A percentile compares a stretch with the other conserved stretches of the same genome.
These are phyloP conservation scores for Mastomys natalensis DNA, from an alignment of 2,113 vertebrate genomes.

Conservation along the genomic window DNA sequence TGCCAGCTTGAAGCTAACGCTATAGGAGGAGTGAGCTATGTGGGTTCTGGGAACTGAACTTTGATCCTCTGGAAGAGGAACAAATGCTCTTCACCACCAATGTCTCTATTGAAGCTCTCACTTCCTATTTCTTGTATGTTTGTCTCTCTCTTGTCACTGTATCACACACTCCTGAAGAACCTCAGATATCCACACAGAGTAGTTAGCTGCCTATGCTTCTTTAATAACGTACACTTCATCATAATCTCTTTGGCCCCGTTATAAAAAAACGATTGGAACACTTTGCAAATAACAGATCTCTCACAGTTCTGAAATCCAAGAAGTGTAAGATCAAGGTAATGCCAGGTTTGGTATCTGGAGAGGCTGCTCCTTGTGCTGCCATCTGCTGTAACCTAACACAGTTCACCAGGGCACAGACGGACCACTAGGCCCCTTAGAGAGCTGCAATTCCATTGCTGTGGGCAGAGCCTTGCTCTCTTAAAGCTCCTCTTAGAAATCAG, in stretches of 20 bases:
- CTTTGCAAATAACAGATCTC: background rate
- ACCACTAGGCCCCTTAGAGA: background rate
- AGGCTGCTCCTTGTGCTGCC: background rate
- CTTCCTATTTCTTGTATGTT: background rate
- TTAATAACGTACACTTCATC: background rate
- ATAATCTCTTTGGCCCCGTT: background rate
- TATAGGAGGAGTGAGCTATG: background rate
- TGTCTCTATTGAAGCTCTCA: too few species aligned
- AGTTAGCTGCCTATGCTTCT: background rate
- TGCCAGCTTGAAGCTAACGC: background rate
- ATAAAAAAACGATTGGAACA: background rate
- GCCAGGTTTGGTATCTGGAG: fast-evolving
- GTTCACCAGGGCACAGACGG: background rate
- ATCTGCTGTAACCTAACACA: background rate
- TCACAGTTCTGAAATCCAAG: background rate
- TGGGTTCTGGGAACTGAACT: background rate
- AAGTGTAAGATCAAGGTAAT: background rate
- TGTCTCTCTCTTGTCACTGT: background rate
- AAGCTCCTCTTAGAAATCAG: background rate
- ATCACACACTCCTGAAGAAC: background rate
- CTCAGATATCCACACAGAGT: background rate
- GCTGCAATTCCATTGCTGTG: too few species aligned
- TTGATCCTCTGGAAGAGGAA: background rate
- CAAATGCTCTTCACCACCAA: background rate
- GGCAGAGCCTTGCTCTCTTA: background rate